These are phyloP conservation scores for Trichonephila clavipes DNA, from an alignment of 1,140 invertebrate species.

Conservation along the genomic window DNA sequence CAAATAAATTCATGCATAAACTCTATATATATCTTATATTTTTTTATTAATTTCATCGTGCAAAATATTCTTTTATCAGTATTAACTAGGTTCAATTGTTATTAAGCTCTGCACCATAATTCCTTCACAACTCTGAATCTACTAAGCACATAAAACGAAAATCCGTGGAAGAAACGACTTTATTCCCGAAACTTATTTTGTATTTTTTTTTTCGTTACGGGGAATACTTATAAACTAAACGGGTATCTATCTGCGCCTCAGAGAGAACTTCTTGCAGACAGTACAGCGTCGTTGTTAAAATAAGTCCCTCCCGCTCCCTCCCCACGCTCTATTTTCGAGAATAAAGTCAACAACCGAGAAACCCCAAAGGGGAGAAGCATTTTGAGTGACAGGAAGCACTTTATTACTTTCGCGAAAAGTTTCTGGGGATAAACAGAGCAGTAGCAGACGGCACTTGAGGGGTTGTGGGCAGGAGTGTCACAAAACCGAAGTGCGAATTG, in stretches of 20 bases:
- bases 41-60: too few relatives aligned
- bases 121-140: too few relatives aligned
- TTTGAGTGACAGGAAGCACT: slow-evolving; percentile 68
- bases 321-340: neutral
- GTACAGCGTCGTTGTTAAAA: slow-evolving; percentile 52
- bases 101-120: too few relatives aligned
- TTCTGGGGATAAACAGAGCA: slow-evolving; percentile 52
- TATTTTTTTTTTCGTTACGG: neutral
- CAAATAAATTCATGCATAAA: too few relatives aligned
- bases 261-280: neutral
- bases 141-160: too few relatives aligned
- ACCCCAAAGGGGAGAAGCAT: slow-evolving; percentile 16
- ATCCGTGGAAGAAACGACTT: neutral
- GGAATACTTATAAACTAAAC: neutral
- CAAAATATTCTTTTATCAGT: too few relatives aligned
- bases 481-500: neutral
- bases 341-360: slow-evolving; percentile 66
- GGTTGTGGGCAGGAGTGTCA: neutral
- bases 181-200: neutral
- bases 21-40: too few relatives aligned
- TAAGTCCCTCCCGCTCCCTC: neutral
- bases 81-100: too few relatives aligned
- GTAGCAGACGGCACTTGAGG: neutral
- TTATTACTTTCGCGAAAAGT: slow-evolving; percentile 66
- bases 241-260: neutral